Percentiles rank a stretch among this genome's conserved stretches.
phyloP scores from a whole-genome alignment of 2,888 invertebrate species.

The Amphimallon solstitiale region DNA sequence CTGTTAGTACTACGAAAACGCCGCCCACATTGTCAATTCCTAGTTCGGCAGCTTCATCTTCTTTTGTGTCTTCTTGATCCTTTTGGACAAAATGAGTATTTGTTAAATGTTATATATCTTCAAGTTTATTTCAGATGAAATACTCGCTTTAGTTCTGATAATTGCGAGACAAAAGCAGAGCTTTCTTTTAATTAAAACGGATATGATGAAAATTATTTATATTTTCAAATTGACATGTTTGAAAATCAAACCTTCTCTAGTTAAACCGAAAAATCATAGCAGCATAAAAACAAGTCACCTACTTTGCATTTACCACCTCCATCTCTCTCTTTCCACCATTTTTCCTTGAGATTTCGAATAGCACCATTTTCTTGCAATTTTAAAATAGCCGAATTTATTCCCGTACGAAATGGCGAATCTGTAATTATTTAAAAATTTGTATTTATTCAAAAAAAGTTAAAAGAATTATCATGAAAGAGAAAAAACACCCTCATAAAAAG shows the following conservation, averaged over 20 bases:
- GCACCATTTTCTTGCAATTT: conserved; percentile 90
- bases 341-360: conserved; percentile 82
- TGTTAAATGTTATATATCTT: neutral
- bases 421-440: too few species aligned
- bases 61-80: conserved; percentile 43
- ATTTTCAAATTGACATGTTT: too few species aligned
- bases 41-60: conserved; percentile 67
- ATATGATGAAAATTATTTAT: too few species aligned
- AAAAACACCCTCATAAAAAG: too few species aligned
- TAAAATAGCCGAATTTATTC: conserved; percentile 87
- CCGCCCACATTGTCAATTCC: conserved; percentile 91
- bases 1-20: conserved; percentile 85
- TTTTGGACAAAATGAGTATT: neutral
- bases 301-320: conserved; percentile 70
- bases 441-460: neutral
- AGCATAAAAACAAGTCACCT: conserved; percentile 42
- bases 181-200: too few species aligned
- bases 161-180: too few species aligned
- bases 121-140: neutral
- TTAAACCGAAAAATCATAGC: too few species aligned
- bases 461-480: neutral
- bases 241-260: too few species aligned
- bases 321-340: conserved; percentile 88
- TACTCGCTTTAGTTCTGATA: too few species aligned
- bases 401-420: conserved; percentile 82